A percentile compares a stretch with the other conserved stretches of the same genome.
Conservation (phyloP, 2,797 vertebrate species). For the Falco naumanni region DNA sequence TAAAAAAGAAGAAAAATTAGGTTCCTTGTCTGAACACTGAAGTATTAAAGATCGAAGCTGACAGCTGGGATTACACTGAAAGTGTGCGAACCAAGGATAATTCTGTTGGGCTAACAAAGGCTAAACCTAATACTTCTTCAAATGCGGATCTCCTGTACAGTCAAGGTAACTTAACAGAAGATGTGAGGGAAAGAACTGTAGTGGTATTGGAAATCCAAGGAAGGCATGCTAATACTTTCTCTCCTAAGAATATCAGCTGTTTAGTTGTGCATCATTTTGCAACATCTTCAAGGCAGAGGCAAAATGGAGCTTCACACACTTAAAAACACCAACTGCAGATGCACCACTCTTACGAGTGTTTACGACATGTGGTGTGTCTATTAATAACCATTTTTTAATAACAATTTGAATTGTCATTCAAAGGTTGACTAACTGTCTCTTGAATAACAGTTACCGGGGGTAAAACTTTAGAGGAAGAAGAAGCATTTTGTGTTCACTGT, state of each 20-base stretch:
- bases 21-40: background rate
- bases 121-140: background rate
- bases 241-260: rapidly evolving
- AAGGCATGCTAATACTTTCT: background rate
- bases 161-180: background rate
- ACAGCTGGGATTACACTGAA: background rate
- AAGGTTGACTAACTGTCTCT: background rate
- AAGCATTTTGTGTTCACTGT: background rate
- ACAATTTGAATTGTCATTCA: background rate
- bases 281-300: rapidly evolving
- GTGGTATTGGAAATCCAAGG: background rate
- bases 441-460: background rate
- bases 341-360: rapidly evolving
- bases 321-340: background rate
- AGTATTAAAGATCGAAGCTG: background rate
- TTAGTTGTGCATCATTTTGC: background rate
- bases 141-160: background rate
- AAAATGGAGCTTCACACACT: background rate
- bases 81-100: background rate
- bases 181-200: background rate
- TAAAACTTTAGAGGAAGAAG: background rate
- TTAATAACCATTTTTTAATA: background rate
- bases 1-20: background rate
- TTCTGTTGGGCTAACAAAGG: background rate
- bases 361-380: rapidly evolving